Conservation (phyloP, 2,113 vertebrate genomes). For the Mobula birostris region DNA sequence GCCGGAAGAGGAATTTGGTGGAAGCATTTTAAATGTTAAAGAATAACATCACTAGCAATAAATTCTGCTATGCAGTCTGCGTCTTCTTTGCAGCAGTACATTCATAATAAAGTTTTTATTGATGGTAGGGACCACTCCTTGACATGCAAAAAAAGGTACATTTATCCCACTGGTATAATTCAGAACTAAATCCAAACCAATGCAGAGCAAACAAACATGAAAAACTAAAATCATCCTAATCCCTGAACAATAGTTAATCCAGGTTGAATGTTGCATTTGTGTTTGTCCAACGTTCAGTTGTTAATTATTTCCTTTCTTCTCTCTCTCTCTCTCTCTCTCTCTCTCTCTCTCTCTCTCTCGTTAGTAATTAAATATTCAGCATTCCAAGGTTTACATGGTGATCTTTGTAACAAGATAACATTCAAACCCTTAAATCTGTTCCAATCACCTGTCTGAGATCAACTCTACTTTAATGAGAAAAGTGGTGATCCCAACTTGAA, state of each 20-base stretch:
- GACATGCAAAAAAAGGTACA: not conserved
- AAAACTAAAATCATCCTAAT: not conserved
- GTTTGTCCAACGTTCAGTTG: not conserved
- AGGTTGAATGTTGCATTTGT: not conserved
- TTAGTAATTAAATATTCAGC: constrained; percentile 14
- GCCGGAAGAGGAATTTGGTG: not conserved
- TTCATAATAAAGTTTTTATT: not conserved
- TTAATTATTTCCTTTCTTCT: not conserved
- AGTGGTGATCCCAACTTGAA: not conserved
- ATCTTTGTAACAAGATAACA: not conserved
- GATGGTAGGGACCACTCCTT: not conserved
- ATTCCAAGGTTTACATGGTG: not conserved
- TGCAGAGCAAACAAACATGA: not conserved
- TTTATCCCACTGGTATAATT: not conserved
- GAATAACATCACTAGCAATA: not conserved
- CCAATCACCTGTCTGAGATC: not conserved
- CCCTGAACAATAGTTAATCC: not conserved
- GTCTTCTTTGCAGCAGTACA: not conserved
- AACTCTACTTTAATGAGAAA: constrained; percentile 24
- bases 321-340: not conserved
- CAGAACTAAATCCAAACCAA: not conserved
- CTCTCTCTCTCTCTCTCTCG: not conserved
- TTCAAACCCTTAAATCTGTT: not conserved
- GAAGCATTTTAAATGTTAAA: not conserved
- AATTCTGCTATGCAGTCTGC: not conserved